phyloP scores from a whole-genome alignment of 2,797 vertebrate genomes.

The Notolabrus celidotus region DNA sequence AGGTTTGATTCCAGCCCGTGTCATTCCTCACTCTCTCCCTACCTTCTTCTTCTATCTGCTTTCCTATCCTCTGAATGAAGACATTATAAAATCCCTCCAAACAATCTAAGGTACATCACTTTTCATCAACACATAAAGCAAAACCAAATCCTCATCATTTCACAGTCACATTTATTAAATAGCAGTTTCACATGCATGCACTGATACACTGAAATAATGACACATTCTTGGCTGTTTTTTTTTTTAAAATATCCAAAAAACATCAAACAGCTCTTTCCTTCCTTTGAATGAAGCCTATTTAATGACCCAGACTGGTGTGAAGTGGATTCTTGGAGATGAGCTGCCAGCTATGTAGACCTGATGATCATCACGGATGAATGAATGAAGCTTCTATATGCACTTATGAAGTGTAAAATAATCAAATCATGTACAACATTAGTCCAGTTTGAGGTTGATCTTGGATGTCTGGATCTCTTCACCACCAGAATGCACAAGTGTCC shows the following conservation, averaged over 20 bases:
- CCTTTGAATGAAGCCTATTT: conserved; percentile 46
- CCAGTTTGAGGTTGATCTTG: conserved; percentile 52
- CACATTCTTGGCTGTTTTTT: conserved; percentile 65
- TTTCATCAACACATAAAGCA: no score
- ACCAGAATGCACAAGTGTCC: conserved; percentile 38
- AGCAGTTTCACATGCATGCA: conserved; percentile 71
- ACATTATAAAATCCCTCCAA: no score
- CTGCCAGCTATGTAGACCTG: conserved; percentile 69
- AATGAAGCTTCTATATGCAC: conserved; percentile 76
- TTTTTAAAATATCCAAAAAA: conserved; percentile 34
- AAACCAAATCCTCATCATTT: conserved; percentile 33
- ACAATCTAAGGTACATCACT: no score
- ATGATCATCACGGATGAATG: conserved; percentile 84
- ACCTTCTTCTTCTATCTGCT: no score
- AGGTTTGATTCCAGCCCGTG: no score
- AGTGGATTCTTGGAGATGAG: conserved; percentile 57
- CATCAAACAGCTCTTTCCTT: conserved; percentile 23
- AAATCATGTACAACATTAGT: conserved; percentile 58
- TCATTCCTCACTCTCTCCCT: no score
- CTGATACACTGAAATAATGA: conserved; percentile 60
- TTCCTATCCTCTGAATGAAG: no score
- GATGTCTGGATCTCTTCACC: conserved; percentile 20
- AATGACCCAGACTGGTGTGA: conserved; percentile 39
- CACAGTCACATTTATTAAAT: conserved; percentile 82
- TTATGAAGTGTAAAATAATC: conserved; percentile 85